Base-by-base conservation (phyloP, 2,113 vertebrate genomes). In the Poeciliopsis prolifica region DNA sequence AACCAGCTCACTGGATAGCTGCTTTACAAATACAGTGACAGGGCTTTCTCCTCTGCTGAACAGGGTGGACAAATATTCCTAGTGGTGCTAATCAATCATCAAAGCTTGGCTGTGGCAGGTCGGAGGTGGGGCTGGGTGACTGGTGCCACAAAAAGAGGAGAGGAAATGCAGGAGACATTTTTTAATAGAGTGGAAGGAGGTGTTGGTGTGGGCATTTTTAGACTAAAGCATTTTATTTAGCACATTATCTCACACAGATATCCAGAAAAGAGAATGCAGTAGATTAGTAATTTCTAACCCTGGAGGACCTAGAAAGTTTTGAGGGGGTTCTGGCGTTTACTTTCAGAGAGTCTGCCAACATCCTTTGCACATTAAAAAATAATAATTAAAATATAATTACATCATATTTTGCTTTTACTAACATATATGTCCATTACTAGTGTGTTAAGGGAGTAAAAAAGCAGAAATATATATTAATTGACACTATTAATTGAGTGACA, bases 41-140 rank as follows among this genome's bases (percentile, higher is more conserved):
- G 77, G 70, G 14, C 66, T n/a, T 74, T 65, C 82, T 84, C 86
- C 83, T 83, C 84, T 58, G 14, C 81, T 74, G 69, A 75, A 65
- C 73, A 58, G 78, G 63, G 74, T 73, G 82, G 81, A 78, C 88
- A 84, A 89, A 89, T 88, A 88, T 79, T 75, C 75, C 86, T 70
- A 68, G 77, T 82, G 91, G 80, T 30, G 79, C 88, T 85, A 85
- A 87, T 90, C 91, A 91, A 89, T 90, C 90, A 85, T 74, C 83
- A n/a, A 71, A 58, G 74, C 37, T 42, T 1, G 28, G 70, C 80
- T 75, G 64, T 7, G 0, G 63, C 4, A n/a, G 88, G 90, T 88
- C 90, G 87, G 75, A 88, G 86, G 80, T 84, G 75, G 64, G 82
- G 31, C 60, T 61, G 81, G 72, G 48, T 89, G 88, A 42, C 40